phyloP scores from a whole-genome alignment of 1,140 invertebrate genomes.

The Drosophila repletoides region DNA sequence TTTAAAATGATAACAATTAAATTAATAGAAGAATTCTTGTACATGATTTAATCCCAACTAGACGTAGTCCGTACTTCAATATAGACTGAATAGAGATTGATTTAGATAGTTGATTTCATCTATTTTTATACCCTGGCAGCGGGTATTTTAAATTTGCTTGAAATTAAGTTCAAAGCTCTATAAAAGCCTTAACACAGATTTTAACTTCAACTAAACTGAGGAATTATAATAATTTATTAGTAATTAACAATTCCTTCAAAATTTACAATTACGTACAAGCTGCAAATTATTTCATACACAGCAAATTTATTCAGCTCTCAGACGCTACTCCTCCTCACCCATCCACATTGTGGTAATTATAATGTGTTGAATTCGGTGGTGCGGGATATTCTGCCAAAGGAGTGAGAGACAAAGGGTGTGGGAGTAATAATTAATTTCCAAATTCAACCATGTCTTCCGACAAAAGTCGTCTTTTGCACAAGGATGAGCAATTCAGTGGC shows the following conservation, averaged over 20 bases:
- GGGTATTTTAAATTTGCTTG: no score
- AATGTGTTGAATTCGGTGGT: no score
- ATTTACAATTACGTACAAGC: slow-evolving; percentile 1
- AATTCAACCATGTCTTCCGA: slow-evolving; percentile 3
- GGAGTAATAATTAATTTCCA: slow-evolving; percentile 36
- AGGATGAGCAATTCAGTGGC: no score
- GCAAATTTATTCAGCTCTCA: slow-evolving; percentile 8
- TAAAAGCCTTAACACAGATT: neutral
- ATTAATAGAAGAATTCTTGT: no score
- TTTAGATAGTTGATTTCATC: no score
- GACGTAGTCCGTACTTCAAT: no score
- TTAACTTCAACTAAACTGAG: neutral
- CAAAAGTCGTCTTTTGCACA: no score
- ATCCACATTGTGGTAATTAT: neutral
- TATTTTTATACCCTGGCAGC: no score
- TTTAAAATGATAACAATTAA: no score
- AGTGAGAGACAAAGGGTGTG: neutral
- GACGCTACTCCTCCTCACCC: neutral
- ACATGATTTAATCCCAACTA: no score
- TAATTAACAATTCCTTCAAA: slow-evolving; percentile 11
- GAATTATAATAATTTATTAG: slow-evolving; percentile 19
- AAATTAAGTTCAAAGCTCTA: no score
- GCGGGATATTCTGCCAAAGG: neutral
- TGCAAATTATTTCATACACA: neutral
- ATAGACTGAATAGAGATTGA: no score